Conservation (phyloP, 2,113 vertebrate species). For the Aspidoscelis tigris region DNA sequence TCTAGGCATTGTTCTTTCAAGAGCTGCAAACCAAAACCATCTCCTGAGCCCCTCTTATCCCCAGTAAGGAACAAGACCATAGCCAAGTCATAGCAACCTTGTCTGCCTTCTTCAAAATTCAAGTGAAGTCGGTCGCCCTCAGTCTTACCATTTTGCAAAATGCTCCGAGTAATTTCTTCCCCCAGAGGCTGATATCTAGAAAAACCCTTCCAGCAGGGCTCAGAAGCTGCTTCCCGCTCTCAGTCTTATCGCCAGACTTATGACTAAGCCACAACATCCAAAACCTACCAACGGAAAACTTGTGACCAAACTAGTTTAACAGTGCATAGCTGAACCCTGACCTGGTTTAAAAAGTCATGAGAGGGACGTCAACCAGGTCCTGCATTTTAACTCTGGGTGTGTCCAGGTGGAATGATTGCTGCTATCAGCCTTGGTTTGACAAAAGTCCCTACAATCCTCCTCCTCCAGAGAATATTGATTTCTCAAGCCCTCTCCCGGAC, state of each 20-base stretch:
- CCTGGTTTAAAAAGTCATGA: not conserved
- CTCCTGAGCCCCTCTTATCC: not conserved
- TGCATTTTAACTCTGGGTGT: too few relatives aligned
- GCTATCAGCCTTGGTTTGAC: too few relatives aligned
- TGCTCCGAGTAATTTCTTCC: not conserved
- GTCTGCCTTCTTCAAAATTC: not conserved
- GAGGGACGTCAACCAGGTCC: not conserved
- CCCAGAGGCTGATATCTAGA: not conserved
- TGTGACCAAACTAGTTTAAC: not conserved
- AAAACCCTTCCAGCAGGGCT: not conserved
- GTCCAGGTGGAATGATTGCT: too few relatives aligned
- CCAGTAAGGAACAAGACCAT: not conserved
- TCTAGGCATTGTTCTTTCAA: not conserved
- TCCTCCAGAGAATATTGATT: too few relatives aligned
- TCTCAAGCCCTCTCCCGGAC: too few relatives aligned
- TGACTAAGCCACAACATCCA: not conserved
- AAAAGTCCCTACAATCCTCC: too few relatives aligned
- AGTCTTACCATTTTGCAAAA: not conserved
- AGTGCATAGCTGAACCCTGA: not conserved
- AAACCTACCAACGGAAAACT: not conserved
- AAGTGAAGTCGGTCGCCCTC: not conserved
- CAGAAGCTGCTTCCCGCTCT: not conserved
- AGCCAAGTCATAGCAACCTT: not conserved
- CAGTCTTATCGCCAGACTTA: not conserved
- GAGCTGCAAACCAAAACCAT: not conserved